Percentiles rank a stretch among this genome's conserved stretches.
Conservation (phyloP, 2,113 vertebrate genomes). For the Oncorhynchus nerka region DNA sequence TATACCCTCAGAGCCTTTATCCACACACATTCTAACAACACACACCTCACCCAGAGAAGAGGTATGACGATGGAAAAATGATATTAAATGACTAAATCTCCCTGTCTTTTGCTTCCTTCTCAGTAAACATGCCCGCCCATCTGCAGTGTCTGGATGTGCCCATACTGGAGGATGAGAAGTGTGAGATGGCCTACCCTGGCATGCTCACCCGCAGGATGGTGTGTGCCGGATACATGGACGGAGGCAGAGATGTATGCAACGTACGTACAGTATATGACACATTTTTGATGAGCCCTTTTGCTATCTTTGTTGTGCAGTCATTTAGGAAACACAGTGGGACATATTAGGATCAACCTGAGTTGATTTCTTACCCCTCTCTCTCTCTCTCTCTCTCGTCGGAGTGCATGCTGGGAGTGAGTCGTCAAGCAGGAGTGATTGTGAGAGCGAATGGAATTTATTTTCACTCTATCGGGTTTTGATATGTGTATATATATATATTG, state of each 20-base stretch:
- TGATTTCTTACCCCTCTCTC: slow-evolving; percentile 12
- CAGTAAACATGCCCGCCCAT: slow-evolving; percentile 40
- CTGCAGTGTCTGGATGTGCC: slow-evolving; percentile 71
- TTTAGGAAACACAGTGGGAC: too few relatives aligned
- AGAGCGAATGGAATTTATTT: too few relatives aligned
- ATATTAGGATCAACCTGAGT: too few relatives aligned
- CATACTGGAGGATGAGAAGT: slow-evolving; percentile 36
- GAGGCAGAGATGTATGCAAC: slow-evolving; percentile 64
- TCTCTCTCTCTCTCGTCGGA: slow-evolving; percentile 51
- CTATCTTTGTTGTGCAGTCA: background rate
- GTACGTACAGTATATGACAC: slow-evolving; percentile 43
- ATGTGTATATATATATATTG: too few relatives aligned
- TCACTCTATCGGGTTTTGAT: too few relatives aligned
- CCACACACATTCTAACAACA: background rate
- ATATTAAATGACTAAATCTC: background rate
- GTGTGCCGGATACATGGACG: slow-evolving; percentile 66
- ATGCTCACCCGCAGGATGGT: slow-evolving; percentile 69
- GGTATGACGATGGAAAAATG: background rate
- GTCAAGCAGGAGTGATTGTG: too few relatives aligned
- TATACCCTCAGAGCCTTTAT: background rate
- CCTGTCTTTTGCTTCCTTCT: background rate
- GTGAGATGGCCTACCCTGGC: slow-evolving; percentile 61
- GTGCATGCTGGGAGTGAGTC: too few relatives aligned
- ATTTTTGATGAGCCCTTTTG: background rate
- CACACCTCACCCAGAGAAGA: too few relatives aligned